Percentiles rank a stretch among this genome's conserved stretches.
These are phyloP conservation scores for Protonemura montana DNA, from an alignment of 2,888 invertebrate genomes.

Conservation along the genomic window DNA sequence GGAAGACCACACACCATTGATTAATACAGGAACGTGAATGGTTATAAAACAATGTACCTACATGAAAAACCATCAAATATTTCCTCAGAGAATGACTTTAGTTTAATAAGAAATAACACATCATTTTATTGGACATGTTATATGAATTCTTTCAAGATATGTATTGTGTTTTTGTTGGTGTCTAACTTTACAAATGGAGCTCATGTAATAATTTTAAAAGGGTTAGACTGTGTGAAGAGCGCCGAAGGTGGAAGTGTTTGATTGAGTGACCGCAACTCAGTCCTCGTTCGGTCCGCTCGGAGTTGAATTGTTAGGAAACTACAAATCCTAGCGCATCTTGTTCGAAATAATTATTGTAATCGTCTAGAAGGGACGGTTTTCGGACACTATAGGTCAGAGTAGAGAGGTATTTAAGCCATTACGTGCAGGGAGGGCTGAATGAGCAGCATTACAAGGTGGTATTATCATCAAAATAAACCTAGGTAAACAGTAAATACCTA, in stretches of 20 bases:
- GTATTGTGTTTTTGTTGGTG: not conserved
- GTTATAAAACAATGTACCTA: not conserved
- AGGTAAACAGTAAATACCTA: not conserved
- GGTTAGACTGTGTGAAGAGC: not conserved
- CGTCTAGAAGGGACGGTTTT: not conserved
- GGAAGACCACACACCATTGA: slow-evolving; percentile 35
- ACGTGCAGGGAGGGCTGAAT: not conserved
- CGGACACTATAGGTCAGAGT: not conserved
- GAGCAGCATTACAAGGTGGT: not conserved
- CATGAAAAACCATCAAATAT: not conserved
- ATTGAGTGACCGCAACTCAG: not conserved
- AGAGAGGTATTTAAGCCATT: not conserved
- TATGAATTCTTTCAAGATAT: not conserved
- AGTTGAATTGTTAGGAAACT: not conserved
- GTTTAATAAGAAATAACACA: slow-evolving; percentile 24
- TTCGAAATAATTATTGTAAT: not conserved
- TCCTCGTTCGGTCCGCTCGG: not conserved
- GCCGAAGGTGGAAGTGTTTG: not conserved
- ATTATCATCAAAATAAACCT: not conserved
- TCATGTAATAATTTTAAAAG: not conserved
- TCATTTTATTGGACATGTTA: not conserved
- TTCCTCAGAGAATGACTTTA: not conserved
- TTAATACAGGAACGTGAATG: slow-evolving; percentile 27
- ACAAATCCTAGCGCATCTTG: not conserved
- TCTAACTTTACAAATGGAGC: not conserved